Conservation (phyloP, 2,113 vertebrate species). For the Pomatorhinus ruficollis region DNA sequence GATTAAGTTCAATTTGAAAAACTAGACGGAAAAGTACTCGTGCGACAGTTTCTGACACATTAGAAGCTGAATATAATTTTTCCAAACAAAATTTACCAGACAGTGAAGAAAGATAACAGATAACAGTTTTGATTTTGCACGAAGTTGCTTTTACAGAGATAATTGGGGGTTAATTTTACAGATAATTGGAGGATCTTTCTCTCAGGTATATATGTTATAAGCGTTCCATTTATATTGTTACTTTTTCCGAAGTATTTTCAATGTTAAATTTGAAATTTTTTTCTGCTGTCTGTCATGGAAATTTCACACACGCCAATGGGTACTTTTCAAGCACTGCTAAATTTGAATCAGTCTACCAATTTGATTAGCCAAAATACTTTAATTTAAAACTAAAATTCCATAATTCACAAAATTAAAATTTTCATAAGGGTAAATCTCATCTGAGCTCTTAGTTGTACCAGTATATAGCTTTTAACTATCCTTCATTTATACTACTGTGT, state of each 20-base stretch:
- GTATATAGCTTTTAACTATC: neutral
- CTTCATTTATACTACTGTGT: neutral
- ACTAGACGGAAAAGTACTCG: neutral
- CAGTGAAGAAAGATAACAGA: neutral
- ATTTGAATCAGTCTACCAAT: neutral
- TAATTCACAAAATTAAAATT: neutral
- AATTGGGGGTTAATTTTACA: too few relatives aligned
- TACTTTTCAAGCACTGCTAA: neutral
- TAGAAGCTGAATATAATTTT: neutral
- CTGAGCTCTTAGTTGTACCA: neutral
- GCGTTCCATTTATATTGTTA: neutral
- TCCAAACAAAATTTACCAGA: neutral
- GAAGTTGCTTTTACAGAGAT: neutral
- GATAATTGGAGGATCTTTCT: neutral
- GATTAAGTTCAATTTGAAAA: neutral
- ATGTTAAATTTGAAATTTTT: neutral
- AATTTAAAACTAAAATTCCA: neutral
- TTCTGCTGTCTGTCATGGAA: neutral
- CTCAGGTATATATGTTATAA: neutral
- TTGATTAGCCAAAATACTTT: neutral
- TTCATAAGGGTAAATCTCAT: neutral
- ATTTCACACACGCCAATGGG: neutral
- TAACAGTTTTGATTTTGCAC: neutral
- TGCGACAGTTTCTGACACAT: neutral
- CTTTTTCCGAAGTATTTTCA: neutral